Evolutionary conservation across 2,888 invertebrate species (phyloP), one percentile per base, ranked within the genome.

Genomic region (Conus canariensis): DNA sequence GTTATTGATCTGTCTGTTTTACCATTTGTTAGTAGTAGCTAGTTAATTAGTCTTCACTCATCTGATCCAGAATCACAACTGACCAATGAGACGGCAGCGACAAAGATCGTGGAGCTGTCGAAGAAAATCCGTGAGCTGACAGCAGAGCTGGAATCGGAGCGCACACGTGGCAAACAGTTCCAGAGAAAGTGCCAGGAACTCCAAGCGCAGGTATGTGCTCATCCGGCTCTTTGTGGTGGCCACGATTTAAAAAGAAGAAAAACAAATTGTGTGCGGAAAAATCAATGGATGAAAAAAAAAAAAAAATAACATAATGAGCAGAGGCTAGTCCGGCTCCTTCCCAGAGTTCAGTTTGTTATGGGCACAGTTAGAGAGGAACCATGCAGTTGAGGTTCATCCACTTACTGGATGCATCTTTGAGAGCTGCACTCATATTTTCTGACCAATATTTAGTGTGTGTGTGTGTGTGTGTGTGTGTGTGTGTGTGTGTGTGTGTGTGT

Each of bases 31-130:
- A 9, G 12, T 4, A 45, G 45, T 45, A 45, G 45, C 45, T 45
- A 45, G 45, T 45, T 45, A 45, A 45, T 45, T 45, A 45, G 45
- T 45, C 45, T 45, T 45, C 3, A 45, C 45, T 45, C 45, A 45
- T 45, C 45, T 45, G 45, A 45, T 4, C 45, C 89, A 91, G 92
- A 88, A 22, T 89, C 88, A 1, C 88, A 88, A 59, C 92, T 95
- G 0, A 94, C 95, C 16, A 95, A 94, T 94, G 96, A 96, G 90
- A 95, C 95, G 60, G 96, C 96, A 67, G 95, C 96, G 5, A 94
- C 95, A 2, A 96, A 96, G 90, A 96, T 96, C 90, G 96, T 96
- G 3, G 96, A 96, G 88, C 93, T 96, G 60, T 96, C 96, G 10
- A 96, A 96, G 91, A 96, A 96, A 91, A 92, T 96, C 12, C 92